Base-by-base conservation (phyloP, 1,140 invertebrate species). In the Cydia amplana region DNA sequence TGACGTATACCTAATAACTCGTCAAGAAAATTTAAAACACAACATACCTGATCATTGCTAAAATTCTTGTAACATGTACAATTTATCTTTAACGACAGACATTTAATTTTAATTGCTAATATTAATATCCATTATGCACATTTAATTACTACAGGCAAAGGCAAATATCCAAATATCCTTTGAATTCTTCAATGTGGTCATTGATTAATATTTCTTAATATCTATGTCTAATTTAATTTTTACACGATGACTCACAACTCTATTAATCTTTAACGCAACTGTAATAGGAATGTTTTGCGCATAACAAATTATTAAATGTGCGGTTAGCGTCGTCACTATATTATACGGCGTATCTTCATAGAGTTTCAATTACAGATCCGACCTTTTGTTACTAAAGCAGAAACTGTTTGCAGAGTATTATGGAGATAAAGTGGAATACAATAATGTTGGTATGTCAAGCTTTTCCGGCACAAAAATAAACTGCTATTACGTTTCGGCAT, bases 381-480 rank as follows among this genome's bases (percentile, higher is more conserved):
- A 23, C 20, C 7, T 55, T 18, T 18, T 55, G 18, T 2, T 23
- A 23, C 55, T 23, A 60, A 23, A 40, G 28, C 25, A 3, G 14
- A 67, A 28, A 18, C 32, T 20, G 65, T 70, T 70, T 70, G 18
- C 65, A 70, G n/a, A 40, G 36, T 70, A 70, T 70, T 36, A 70
- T 70, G n/a, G 77, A 84, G 75, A 80, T 79, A 79, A 84, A 82
- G 64, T 79, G 78, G 77, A 77, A 80, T 80, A 79, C 82, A 81
- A 80, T 76, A 76, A 75, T 75, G 67, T 79, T 76, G 72, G 75
- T 79, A 88, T 84, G 82, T 80, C 60, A 78, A 79, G 77, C 76
- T 81, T 82, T 84, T 86, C 84, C 85, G 86, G 79, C 77, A 75
- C 65, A 82, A 85, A 75, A 78, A 74, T 67, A 84, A 67, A 73